A percentile compares a stretch with the other conserved stretches of the same genome.
These are phyloP conservation scores for Malthinus flaveolus DNA, from an alignment of 2,888 invertebrate species.

Conservation along the genomic window DNA sequence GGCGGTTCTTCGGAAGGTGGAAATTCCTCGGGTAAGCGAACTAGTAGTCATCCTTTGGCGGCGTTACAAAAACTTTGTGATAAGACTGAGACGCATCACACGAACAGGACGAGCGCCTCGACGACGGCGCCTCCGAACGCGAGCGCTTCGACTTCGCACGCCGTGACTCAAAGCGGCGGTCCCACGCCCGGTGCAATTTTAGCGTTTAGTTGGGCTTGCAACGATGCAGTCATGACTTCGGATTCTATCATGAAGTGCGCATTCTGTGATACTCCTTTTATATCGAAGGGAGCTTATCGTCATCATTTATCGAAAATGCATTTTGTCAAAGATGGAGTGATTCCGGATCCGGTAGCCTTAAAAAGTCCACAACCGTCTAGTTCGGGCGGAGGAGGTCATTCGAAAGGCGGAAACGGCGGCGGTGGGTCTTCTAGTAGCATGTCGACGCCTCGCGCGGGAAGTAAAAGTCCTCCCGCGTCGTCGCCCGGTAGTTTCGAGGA, in stretches of 20 bases:
- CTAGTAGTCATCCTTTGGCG: conserved; percentile 87
- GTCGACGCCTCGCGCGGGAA: conserved; percentile 29
- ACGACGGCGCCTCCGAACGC: conserved; percentile 44
- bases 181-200: conserved; percentile 81
- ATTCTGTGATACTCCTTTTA: conserved; percentile 93
- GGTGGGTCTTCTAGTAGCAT: conserved; percentile 21
- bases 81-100: conserved; percentile 82
- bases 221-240: conserved; percentile 84
- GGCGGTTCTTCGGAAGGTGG: conserved; percentile 49
- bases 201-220: conserved; percentile 94
- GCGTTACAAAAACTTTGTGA: conserved; percentile 95
- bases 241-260: conserved; percentile 94
- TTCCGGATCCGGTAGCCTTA: conserved; percentile 73
- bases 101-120: conserved; percentile 50
- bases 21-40: conserved; percentile 65
- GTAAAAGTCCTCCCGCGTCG: conserved; percentile 50
- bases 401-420: conserved; percentile 39
- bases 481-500: conserved; percentile 72
- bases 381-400: conserved; percentile 33
- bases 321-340: conserved; percentile 89
- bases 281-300: conserved; percentile 94
- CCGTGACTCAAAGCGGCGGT: conserved; percentile 45
- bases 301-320: conserved; percentile 96
- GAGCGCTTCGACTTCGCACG: conserved; percentile 42
- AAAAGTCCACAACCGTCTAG: conserved; percentile 53